These are phyloP conservation scores for Pseudolycoriella hygida DNA, from an alignment of 2,888 invertebrate species.

Conservation along the genomic window DNA sequence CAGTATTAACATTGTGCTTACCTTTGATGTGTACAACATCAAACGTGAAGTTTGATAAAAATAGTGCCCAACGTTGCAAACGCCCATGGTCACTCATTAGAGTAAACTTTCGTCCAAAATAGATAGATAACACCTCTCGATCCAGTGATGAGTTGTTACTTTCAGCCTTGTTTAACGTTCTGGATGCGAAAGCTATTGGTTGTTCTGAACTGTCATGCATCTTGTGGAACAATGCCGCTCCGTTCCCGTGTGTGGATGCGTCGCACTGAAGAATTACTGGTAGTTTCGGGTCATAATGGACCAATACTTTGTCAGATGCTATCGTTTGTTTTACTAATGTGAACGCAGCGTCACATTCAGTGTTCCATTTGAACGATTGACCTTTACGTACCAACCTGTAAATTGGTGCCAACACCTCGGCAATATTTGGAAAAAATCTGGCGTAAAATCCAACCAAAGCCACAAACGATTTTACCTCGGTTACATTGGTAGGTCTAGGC, in stretches of 20 bases:
- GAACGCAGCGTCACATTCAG: not conserved
- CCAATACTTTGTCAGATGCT: not conserved
- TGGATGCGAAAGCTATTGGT: not conserved
- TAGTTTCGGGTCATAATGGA: not conserved
- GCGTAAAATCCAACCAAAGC: constrained; percentile 22
- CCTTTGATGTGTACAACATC: not conserved
- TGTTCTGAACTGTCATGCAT: not conserved
- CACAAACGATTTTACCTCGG: constrained; percentile 15
- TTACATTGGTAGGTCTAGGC: constrained; percentile 13
- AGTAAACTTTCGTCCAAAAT: not conserved
- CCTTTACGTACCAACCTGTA: constrained; percentile 14
- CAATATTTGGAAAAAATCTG: constrained; percentile 17
- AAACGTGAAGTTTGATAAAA: not conserved
- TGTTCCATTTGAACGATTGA: not conserved
- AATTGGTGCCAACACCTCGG: constrained; percentile 12
- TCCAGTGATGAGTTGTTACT: not conserved
- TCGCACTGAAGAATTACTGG: not conserved
- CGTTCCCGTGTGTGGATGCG: not conserved
- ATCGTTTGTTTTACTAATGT: not conserved
- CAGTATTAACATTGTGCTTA: not conserved
- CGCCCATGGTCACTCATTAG: not conserved
- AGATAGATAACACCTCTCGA: not conserved
- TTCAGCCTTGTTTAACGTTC: not conserved
- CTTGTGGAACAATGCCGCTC: not conserved
- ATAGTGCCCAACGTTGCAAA: not conserved